Evolutionary conservation across 2,797 vertebrate species (phyloP).

Genomic region (Spinus olivaceus): DNA sequence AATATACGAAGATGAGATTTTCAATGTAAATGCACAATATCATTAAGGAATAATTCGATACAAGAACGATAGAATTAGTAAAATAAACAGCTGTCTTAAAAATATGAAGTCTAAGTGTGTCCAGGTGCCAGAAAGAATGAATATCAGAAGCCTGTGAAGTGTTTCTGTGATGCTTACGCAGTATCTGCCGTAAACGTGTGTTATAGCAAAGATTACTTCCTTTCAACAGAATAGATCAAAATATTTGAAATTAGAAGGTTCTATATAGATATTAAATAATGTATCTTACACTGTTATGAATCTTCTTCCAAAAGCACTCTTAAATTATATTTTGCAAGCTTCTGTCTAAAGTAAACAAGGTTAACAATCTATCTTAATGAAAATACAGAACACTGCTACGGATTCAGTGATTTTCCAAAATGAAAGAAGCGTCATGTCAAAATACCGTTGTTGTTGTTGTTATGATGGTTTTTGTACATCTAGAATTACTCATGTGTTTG

Average conservation of each 20-base stretch:
- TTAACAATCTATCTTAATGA: neutral
- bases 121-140: neutral
- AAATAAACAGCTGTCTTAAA: constrained; percentile 27
- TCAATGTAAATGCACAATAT: constrained; percentile 38
- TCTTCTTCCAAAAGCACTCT: neutral
- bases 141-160: neutral
- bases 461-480: neutral
- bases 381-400: neutral
- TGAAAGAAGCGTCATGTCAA: neutral
- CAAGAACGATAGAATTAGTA: neutral
- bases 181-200: neutral
- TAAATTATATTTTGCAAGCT: neutral
- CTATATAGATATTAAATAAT: neutral
- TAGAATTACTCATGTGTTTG: neutral
- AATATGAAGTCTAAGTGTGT: constrained; percentile 21
- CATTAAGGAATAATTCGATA: constrained; percentile 15
- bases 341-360: neutral
- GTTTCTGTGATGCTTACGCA: neutral
- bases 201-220: neutral
- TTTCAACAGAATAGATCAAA: neutral
- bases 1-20: constrained; percentile 19
- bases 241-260: neutral
- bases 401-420: neutral
- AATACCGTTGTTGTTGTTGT: neutral
- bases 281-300: neutral